phyloP scores from a whole-genome alignment of 2,113 vertebrate genomes.

The Epinephelus lanceolatus region DNA sequence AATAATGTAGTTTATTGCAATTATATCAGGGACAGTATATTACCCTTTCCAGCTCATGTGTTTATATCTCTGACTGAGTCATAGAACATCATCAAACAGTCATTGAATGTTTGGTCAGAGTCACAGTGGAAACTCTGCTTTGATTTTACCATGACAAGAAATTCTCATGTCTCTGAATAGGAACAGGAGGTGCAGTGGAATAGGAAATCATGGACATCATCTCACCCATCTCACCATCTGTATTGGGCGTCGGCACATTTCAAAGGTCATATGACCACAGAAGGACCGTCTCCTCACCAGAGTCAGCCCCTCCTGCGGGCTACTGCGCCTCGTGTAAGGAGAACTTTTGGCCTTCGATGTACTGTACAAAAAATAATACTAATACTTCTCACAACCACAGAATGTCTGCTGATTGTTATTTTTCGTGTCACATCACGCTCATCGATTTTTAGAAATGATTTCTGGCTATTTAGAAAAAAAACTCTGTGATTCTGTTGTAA shows the following conservation, averaged over 20 bases:
- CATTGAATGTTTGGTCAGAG: no score
- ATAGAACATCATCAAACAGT: no score
- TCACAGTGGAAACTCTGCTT: not conserved
- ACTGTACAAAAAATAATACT: slow-evolving; percentile 69
- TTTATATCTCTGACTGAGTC: no score
- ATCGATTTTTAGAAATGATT: slow-evolving; percentile 65
- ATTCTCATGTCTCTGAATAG: slow-evolving; percentile 20
- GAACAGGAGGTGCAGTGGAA: slow-evolving; percentile 15
- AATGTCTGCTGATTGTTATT: slow-evolving; percentile 81
- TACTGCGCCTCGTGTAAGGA: slow-evolving; percentile 12
- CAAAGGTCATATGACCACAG: slow-evolving; percentile 32
- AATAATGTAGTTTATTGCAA: no score
- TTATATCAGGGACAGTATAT: no score
- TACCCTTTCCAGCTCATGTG: no score
- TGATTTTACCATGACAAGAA: not conserved
- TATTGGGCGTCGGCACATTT: slow-evolving; percentile 7
- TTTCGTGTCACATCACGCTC: slow-evolving; percentile 61
- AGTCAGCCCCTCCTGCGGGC: slow-evolving; percentile 12
- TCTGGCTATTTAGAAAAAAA: slow-evolving; percentile 68
- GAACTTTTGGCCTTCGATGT: slow-evolving; percentile 77
- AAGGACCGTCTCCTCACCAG: slow-evolving; percentile 5
- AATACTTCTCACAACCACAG: slow-evolving; percentile 65
- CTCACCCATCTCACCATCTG: slow-evolving; percentile 35
- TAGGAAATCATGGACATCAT: slow-evolving; percentile 6
- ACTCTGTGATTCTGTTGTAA: slow-evolving; percentile 83